Evolutionary conservation across 2,113 vertebrate species (phyloP), one percentile per base, ranked within the genome.

Genomic region (Acanthisitta chloris): DNA sequence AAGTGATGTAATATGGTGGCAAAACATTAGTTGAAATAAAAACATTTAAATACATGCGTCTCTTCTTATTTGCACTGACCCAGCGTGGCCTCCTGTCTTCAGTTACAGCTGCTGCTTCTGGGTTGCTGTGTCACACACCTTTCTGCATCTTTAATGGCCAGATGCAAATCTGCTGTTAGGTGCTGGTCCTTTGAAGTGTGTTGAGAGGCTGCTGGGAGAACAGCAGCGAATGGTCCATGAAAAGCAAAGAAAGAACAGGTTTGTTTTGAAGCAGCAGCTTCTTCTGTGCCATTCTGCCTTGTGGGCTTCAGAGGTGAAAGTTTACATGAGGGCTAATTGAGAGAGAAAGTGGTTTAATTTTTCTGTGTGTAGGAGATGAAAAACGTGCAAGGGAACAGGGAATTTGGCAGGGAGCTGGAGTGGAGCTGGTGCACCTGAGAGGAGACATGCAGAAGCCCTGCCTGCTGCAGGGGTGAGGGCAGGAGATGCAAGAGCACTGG

Each of bases 21-120:
- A 95, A 96, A 97, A 90, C 95, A 97, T 94, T 97, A 97, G 90
- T 97, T 96, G 96, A 97, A 98, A 98, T 98, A 98, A 98, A 98
- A 88, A 79, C 88, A 91, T 97, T 97, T 97, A 96, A 97, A 95
- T 98, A 96, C 46, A 73, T 0, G 19, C 29, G 46, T 78, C 34
- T 94, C 52, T 93, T 81, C 51, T 92, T 91, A 65, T 88, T 96
- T 94, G 51, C 74, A 36, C 17, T 8, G 70, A 42, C 8, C 26
- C 13, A 54, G 54, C n/a, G 2, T 5, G 19, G 62, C 81, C 84
- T 48, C 78, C 51, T 94, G 36, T 55, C 34, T 38, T 88, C 84
- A 24, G 7, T 4, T 80, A 58, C 48, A 72, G 14, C 38, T 43
- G 40, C 4, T 25, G 46, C 54, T 57, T 31, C 80, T 67, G 38